Percentiles rank a stretch among this genome's conserved stretches.
Evolutionary conservation across 2,113 vertebrate species (phyloP).

Genomic region (Candoia aspera): DNA sequence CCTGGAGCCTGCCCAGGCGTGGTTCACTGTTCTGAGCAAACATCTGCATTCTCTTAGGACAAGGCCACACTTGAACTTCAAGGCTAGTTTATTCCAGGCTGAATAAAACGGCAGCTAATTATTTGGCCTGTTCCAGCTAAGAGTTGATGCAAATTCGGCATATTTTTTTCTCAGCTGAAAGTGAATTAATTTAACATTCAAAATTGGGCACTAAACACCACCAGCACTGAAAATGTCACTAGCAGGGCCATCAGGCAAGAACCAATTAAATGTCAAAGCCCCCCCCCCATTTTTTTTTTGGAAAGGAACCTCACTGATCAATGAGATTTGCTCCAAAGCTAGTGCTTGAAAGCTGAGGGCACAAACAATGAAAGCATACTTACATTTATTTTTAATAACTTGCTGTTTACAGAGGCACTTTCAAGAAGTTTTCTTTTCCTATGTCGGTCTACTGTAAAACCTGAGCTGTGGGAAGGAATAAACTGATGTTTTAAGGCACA

Average conservation of each 20-base stretch:
- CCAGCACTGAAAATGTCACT: not conserved
- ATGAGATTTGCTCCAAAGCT: not conserved
- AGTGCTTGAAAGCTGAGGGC: not conserved
- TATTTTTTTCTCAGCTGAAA: not conserved
- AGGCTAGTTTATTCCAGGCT: not conserved
- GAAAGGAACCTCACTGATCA: not conserved
- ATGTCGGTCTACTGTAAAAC: conserved; percentile 85
- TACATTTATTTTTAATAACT: conserved; percentile 90
- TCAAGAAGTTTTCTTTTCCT: conserved; percentile 94
- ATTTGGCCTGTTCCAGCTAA: not conserved
- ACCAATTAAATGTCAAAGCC: not conserved
- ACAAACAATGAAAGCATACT: conserved; percentile 54
- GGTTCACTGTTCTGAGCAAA: not conserved
- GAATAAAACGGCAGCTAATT: not conserved
- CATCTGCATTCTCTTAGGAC: not conserved
- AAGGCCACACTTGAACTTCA: not conserved
- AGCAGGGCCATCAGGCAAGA: not conserved
- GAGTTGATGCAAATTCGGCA: too few relatives aligned
- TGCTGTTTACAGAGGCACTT: conserved; percentile 84
- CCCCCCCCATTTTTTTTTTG: too few relatives aligned
- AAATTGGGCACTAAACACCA: not conserved
- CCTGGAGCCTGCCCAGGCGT: not conserved
- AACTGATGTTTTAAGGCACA: conserved; percentile 1
- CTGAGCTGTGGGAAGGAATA: conserved; percentile 78
- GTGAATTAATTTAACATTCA: not conserved